Conservation (phyloP, 2,113 vertebrate species). For the Amphiprion ocellaris region DNA sequence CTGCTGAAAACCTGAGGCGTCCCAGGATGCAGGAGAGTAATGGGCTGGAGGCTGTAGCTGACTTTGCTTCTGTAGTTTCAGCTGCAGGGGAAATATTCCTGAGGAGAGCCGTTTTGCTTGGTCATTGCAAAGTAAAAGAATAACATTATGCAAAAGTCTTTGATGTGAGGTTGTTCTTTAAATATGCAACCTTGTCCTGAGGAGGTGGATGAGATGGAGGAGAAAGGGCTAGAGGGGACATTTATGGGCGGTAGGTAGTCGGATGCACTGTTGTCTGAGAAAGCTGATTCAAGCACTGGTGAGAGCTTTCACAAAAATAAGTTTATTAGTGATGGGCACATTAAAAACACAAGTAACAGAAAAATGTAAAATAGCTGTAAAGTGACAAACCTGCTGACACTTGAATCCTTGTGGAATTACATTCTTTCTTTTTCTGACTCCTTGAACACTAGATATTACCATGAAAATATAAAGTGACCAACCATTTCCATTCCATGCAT, state of each 20-base stretch:
- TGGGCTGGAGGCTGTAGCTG: slow-evolving; percentile 13
- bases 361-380: background rate
- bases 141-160: background rate
- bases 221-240: slow-evolving; percentile 64
- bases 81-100: slow-evolving; percentile 58
- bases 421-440: slow-evolving; percentile 75
- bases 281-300: slow-evolving; percentile 79
- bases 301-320: slow-evolving; percentile 77
- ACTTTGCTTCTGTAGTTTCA: slow-evolving; percentile 43
- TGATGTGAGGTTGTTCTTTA: background rate
- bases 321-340: background rate
- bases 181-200: slow-evolving; percentile 55
- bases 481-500: too few relatives aligned
- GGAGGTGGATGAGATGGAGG: slow-evolving; percentile 66
- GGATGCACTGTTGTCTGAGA: slow-evolving; percentile 73
- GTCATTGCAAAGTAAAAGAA: background rate
- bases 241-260: slow-evolving; percentile 68
- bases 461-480: background rate
- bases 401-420: slow-evolving; percentile 70
- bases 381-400: slow-evolving; percentile 73
- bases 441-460: slow-evolving; percentile 75
- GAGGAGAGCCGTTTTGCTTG: background rate
- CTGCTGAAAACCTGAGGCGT: slow-evolving; percentile 15
- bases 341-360: background rate
- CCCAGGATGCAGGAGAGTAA: slow-evolving; percentile 43